These are phyloP conservation scores for Aphidoletes aphidimyza DNA, from an alignment of 2,888 invertebrate genomes.

Conservation along the genomic window DNA sequence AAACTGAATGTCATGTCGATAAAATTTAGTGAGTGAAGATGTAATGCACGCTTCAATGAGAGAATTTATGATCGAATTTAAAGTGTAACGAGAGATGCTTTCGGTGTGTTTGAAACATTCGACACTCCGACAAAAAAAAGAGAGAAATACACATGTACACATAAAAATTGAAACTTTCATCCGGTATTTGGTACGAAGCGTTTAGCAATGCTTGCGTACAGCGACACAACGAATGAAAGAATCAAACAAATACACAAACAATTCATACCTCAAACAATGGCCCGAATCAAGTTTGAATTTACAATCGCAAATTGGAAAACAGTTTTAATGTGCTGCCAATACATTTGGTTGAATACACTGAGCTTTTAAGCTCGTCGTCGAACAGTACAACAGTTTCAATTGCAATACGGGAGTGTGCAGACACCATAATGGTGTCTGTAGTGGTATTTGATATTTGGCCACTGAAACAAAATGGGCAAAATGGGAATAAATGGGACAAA, in stretches of 20 bases:
- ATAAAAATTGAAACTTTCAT: too few species aligned
- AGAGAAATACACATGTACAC: too few species aligned
- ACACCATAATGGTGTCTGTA: too few species aligned
- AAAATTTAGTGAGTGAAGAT: constrained; percentile 49
- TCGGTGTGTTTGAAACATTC: too few species aligned
- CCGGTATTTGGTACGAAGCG: too few species aligned
- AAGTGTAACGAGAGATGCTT: too few species aligned
- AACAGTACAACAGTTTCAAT: too few species aligned
- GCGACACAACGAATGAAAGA: neutral
- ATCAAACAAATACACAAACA: neutral
- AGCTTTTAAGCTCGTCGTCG: too few species aligned
- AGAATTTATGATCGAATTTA: constrained; percentile 38
- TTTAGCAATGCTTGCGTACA: neutral
- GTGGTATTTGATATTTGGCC: neutral
- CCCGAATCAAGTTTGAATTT: constrained; percentile 21
- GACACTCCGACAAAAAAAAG: too few species aligned
- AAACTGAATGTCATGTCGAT: constrained; percentile 49
- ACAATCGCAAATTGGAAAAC: constrained; percentile 46
- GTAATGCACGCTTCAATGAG: constrained; percentile 42
- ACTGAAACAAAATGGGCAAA: neutral
- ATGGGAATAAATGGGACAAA: neutral
- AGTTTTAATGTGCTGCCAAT: constrained; percentile 45
- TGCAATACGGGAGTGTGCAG: too few species aligned
- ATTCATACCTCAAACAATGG: too few species aligned
- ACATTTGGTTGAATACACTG: constrained; percentile 9